Evolutionary conservation across 1,140 invertebrate species (phyloP).

Genomic region (Chrysoperla carnea): DNA sequence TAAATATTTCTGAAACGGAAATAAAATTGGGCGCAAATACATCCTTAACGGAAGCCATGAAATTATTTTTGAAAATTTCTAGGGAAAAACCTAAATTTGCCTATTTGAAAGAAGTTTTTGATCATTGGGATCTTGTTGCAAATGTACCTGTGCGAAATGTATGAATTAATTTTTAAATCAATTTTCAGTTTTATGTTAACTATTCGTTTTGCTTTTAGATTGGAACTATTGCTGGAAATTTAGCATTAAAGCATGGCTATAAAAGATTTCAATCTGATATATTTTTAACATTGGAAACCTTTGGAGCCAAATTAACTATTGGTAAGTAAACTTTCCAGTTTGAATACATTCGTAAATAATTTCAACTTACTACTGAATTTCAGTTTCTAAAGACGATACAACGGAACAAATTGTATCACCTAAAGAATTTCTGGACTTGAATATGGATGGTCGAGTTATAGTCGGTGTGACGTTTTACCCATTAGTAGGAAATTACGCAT

Average conservation of each 20-base stretch:
- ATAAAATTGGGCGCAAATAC: slow-evolving; percentile 44
- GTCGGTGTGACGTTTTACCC: slow-evolving; percentile 34
- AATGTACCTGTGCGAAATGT: slow-evolving; percentile 50
- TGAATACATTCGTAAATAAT: too few relatives aligned
- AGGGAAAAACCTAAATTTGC: slow-evolving; percentile 24
- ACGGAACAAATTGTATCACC: slow-evolving; percentile 17
- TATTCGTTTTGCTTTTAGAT: slow-evolving; percentile 28
- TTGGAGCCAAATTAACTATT: slow-evolving; percentile 37
- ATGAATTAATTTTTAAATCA: slow-evolving; percentile 12
- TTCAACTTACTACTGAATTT: too few relatives aligned
- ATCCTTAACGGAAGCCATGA: slow-evolving; percentile 41
- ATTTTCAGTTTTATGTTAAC: background rate
- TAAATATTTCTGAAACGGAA: slow-evolving; percentile 25
- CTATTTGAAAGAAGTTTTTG: slow-evolving; percentile 32
- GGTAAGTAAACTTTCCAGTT: too few relatives aligned
- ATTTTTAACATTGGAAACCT: slow-evolving; percentile 53
- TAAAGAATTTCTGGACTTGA: slow-evolving; percentile 31
- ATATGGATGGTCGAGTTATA: slow-evolving; percentile 42
- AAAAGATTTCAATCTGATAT: slow-evolving; percentile 64
- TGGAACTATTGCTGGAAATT: slow-evolving; percentile 59
- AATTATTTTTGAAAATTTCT: slow-evolving; percentile 28
- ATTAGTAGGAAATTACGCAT: slow-evolving; percentile 23
- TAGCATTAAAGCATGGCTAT: slow-evolving; percentile 57
- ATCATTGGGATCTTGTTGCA: slow-evolving; percentile 47
- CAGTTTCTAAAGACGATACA: slow-evolving; percentile 3